phyloP scores from a whole-genome alignment of 2,888 invertebrate species.

The Parnassius smintheus region DNA sequence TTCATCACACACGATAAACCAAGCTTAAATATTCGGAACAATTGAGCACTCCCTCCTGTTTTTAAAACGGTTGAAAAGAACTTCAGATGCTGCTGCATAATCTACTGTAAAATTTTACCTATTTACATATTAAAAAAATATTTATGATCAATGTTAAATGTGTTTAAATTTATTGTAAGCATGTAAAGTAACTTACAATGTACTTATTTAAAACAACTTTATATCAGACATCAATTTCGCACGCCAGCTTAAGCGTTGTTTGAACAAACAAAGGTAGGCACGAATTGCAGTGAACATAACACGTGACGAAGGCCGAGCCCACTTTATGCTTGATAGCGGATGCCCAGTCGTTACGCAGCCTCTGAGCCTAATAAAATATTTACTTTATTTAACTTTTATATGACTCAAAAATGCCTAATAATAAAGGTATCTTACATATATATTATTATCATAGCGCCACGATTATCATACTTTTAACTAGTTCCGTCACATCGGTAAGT shows the following conservation, averaged over 20 bases:
- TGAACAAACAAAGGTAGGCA: constrained; percentile 23
- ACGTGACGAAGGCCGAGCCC: constrained; percentile 27
- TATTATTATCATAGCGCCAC: too few species aligned
- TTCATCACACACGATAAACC: too few species aligned
- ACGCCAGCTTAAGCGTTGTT: constrained; percentile 11
- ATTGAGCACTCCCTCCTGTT: too few species aligned
- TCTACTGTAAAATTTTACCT: too few species aligned
- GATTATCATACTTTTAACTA: too few species aligned
- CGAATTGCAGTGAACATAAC: constrained; percentile 26
- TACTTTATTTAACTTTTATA: too few species aligned
- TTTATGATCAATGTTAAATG: background rate
- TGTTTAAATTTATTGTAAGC: constrained; percentile 14
- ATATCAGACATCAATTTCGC: constrained; percentile 26
- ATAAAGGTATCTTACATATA: too few species aligned
- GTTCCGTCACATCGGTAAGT: too few species aligned
- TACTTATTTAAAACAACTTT: constrained; percentile 23
- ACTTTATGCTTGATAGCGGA: constrained; percentile 17
- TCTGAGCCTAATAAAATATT: background rate
- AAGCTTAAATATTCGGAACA: too few species aligned
- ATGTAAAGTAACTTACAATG: constrained; percentile 6
- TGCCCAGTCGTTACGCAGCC: background rate
- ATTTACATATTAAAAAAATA: background rate
- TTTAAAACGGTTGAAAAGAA: too few species aligned
- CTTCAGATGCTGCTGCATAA: too few species aligned
- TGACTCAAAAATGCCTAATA: too few species aligned